A percentile compares a stretch with the other conserved stretches of the same genome.
Conservation (phyloP, 2,113 vertebrate species). For the Numida meleagris region DNA sequence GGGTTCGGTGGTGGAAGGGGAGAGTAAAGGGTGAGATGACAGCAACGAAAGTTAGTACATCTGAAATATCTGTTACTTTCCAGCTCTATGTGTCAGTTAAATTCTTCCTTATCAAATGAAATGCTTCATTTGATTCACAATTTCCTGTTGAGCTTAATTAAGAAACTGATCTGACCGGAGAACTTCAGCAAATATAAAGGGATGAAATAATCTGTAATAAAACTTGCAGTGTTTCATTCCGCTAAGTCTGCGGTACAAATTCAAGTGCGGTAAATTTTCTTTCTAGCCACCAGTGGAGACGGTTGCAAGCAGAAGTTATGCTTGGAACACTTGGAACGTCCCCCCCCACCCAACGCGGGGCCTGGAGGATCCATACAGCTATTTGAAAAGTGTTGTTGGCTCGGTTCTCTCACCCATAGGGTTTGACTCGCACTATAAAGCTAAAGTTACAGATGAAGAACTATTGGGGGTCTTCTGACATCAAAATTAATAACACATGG, state of each 20-base stretch:
- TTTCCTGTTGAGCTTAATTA: not conserved
- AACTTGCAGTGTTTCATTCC: not conserved
- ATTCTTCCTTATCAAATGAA: not conserved
- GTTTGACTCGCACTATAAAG: slow-evolving; percentile 4
- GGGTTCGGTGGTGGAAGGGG: not conserved
- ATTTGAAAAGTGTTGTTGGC: not conserved
- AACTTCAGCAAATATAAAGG: not conserved
- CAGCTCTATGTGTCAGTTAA: not conserved
- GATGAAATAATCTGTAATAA: not conserved
- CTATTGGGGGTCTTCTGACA: slow-evolving; percentile 52
- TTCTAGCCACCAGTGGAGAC: not conserved
- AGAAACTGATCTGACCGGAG: not conserved
- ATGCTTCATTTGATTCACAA: not conserved
- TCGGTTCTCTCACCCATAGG: slow-evolving; percentile 24
- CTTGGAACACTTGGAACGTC: not conserved
- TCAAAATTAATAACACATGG: slow-evolving; percentile 51
- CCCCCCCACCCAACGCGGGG: not conserved
- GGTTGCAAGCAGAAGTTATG: not conserved
- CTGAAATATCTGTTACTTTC: not conserved
- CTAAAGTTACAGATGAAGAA: slow-evolving; percentile 47
- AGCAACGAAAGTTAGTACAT: not conserved
- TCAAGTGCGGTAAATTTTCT: not conserved
- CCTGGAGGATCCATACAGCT: not conserved
- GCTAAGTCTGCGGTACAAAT: not conserved
- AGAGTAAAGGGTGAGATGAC: not conserved